Evolutionary conservation across 2,888 invertebrate species (phyloP), one percentile per base, ranked within the genome.

Genomic region (Buathra laborator): DNA sequence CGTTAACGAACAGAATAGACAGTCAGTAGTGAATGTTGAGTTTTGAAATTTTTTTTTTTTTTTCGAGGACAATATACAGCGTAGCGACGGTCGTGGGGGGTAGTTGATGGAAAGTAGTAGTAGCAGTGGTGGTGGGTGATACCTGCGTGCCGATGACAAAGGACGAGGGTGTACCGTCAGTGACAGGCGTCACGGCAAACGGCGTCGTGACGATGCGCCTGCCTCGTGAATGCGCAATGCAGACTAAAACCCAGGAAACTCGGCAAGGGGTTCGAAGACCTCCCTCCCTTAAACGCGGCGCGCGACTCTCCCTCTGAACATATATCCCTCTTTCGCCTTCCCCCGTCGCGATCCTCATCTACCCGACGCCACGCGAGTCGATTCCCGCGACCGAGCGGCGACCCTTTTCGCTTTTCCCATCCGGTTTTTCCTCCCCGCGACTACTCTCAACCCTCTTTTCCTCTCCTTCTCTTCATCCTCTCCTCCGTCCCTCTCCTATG

Each of bases 211-310:
- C 90, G 89, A 89, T 92, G 90, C 90, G 90, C 89, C 90, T 89
- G 89, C 86, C 88, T 89, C 85, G 90, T 90, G 90, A 91, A 92
- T 92, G 92, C 93, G 92, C 92, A 92, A 92, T 92, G 92, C 92
- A 91, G 92, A 90, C 90, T 90, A 88, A 87, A 87, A 86, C 88
- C 88, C 88, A 90, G 89, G 87, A 89, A 80, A 84, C 85, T 80
- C 44, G 87, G 87, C 87, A 86, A 90, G 89, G 89, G 90, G 91
- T 91, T 92, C 90, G 90, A 89, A 91, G 90, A 90, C 89, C 90
- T 88, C 87, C 87, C 86, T 85, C 82, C 80, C 79, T 46, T 62
- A 62, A 51, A 56, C 46, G 70, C 71, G 84, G 84, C 84, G 84
- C 84, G 84, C 84, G 84, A 24, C 62, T 71, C 75, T 70, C 48